Percentiles rank a stretch among this genome's conserved stretches.
Evolutionary conservation across 2,888 invertebrate species (phyloP).

Genomic region (Andricus quercusramuli): DNA sequence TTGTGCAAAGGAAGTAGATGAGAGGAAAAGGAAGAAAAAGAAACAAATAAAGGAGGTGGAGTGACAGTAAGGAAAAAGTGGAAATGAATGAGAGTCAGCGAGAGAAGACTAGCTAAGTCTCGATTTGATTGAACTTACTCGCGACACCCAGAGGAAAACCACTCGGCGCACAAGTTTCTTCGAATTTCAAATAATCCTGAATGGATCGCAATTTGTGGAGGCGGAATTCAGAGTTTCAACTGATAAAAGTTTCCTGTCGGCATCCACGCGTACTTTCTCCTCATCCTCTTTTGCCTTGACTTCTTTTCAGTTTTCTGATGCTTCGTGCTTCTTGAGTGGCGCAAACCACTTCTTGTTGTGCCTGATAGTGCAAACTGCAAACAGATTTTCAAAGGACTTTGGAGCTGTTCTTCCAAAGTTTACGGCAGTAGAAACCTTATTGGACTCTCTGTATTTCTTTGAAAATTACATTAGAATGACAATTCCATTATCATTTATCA

Average conservation of each 20-base stretch:
- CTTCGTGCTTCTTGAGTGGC: constrained; percentile 11
- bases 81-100: constrained; percentile 44
- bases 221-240: constrained; percentile 58
- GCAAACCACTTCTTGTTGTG: constrained; percentile 33
- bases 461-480: not conserved
- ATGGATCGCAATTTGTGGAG: constrained; percentile 73
- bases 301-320: constrained; percentile 21
- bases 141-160: constrained; percentile 65
- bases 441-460: not conserved
- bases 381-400: constrained; percentile 1
- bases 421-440: not conserved
- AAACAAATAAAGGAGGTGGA: not conserved
- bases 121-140: constrained; percentile 71
- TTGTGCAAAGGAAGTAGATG: not conserved
- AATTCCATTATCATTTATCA: not conserved
- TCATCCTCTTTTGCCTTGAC: constrained; percentile 24
- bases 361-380: constrained; percentile 6
- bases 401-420: not conserved
- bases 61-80: constrained; percentile 40
- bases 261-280: constrained; percentile 33
- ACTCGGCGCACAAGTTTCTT: constrained; percentile 65
- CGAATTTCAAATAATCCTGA: constrained; percentile 74
- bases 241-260: constrained; percentile 52
- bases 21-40: constrained; percentile 1
- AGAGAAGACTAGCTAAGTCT: constrained; percentile 64